A percentile compares a stretch with the other conserved stretches of the same genome.
Conservation (phyloP, 2,888 invertebrate genomes). For the Exocentrus adspersus region DNA sequence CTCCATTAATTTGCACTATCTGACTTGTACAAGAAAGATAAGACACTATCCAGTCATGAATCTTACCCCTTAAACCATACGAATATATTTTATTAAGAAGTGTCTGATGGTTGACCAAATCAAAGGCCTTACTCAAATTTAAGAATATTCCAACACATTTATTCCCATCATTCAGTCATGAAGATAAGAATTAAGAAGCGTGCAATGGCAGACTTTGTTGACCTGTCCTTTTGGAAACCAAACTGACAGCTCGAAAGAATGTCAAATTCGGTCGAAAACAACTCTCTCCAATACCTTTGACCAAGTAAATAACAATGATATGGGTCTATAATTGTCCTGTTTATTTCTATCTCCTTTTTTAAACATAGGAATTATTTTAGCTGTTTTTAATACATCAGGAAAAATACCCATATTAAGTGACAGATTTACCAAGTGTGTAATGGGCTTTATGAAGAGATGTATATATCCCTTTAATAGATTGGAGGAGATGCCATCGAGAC, state of each 20-base stretch:
- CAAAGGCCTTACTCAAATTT: neutral
- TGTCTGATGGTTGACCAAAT: neutral
- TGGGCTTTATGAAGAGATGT: neutral
- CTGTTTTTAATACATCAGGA: neutral
- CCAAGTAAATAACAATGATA: neutral
- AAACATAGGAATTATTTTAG: neutral
- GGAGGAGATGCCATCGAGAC: neutral
- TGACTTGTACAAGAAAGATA: neutral
- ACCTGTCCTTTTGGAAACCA: neutral
- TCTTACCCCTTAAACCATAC: neutral
- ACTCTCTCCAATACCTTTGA: neutral
- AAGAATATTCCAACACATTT: constrained; percentile 12
- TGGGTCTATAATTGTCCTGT: neutral
- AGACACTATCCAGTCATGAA: neutral
- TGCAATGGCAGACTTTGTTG: neutral
- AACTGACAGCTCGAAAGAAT: neutral
- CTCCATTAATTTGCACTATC: neutral
- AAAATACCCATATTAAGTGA: neutral
- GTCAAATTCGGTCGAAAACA: neutral
- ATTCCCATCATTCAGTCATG: neutral
- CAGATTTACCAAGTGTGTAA: neutral
- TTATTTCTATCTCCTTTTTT: neutral
- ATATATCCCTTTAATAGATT: neutral
- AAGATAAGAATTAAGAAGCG: neutral
- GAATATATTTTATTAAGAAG: neutral